These are phyloP conservation scores for Porites lutea DNA, from an alignment of 64 coral and sea anemone species.

Conservation along the genomic window DNA sequence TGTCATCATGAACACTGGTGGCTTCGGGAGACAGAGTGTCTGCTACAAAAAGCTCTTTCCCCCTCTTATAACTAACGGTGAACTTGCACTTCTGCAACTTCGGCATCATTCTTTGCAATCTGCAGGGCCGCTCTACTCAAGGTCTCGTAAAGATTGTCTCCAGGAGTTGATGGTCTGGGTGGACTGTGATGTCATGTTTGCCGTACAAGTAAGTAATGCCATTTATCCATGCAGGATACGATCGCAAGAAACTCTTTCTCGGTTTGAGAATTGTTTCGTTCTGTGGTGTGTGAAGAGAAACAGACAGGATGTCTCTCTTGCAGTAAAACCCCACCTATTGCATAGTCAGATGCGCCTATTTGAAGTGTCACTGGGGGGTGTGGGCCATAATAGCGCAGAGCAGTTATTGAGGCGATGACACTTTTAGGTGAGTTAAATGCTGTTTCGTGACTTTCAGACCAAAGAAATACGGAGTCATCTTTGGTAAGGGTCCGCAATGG, in stretches of 20 bases:
- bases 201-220: slow-evolving; percentile 14
- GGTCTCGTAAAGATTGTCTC: neutral
- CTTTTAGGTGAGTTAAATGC: too few relatives aligned
- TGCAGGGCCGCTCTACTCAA: neutral
- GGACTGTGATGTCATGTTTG: slow-evolving; percentile 22
- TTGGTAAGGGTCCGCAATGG: too few relatives aligned
- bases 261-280: neutral
- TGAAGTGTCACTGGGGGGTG: neutral
- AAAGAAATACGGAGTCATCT: neutral
- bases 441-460: too few relatives aligned
- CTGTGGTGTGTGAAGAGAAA: slow-evolving; percentile 10
- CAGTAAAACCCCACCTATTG: neutral
- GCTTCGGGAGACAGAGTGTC: slow-evolving; percentile 54
- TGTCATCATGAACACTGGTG: neutral
- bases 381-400: too few relatives aligned
- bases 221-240: neutral
- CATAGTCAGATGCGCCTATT: neutral
- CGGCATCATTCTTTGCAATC: slow-evolving; percentile 3
- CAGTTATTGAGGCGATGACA: too few relatives aligned
- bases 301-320: neutral
- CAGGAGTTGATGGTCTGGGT: neutral
- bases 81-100: slow-evolving; percentile 25
- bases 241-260: slow-evolving; percentile 17
- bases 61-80: slow-evolving; percentile 28
- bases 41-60: slow-evolving; percentile 50